phyloP scores from a whole-genome alignment of 2,113 vertebrate species.

The Charadrius vociferus region DNA sequence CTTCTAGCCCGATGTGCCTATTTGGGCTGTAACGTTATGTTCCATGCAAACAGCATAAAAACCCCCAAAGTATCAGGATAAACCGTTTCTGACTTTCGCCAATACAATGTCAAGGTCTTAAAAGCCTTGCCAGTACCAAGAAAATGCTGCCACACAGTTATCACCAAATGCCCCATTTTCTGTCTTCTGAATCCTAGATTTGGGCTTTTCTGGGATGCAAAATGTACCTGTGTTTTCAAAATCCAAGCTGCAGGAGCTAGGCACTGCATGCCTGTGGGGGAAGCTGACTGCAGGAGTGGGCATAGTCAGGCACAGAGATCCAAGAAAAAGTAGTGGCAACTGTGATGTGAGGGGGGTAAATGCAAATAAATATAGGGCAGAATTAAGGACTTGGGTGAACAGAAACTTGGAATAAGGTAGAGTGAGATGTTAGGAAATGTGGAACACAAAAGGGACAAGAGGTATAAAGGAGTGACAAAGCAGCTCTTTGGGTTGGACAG shows the following conservation, averaged over 20 bases:
- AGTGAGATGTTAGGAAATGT: background rate
- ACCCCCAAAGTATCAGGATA: rapidly evolving
- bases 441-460: background rate
- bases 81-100: background rate
- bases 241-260: background rate
- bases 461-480: background rate
- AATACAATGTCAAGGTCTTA: background rate
- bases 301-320: rapidly evolving
- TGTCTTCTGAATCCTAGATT: background rate
- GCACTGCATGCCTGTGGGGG: background rate
- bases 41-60: background rate
- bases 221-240: rapidly evolving
- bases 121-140: background rate
- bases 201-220: background rate
- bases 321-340: background rate
- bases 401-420: background rate
- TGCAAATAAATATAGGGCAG: background rate
- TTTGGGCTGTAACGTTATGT: background rate
- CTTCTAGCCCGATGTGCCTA: rapidly evolving
- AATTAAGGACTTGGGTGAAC: background rate
- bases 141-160: background rate
- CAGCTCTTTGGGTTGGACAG: background rate
- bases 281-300: background rate
- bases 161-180: background rate
- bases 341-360: background rate